Conservation (phyloP, 2,888 invertebrate species). For the Acanthopleura granulata region DNA sequence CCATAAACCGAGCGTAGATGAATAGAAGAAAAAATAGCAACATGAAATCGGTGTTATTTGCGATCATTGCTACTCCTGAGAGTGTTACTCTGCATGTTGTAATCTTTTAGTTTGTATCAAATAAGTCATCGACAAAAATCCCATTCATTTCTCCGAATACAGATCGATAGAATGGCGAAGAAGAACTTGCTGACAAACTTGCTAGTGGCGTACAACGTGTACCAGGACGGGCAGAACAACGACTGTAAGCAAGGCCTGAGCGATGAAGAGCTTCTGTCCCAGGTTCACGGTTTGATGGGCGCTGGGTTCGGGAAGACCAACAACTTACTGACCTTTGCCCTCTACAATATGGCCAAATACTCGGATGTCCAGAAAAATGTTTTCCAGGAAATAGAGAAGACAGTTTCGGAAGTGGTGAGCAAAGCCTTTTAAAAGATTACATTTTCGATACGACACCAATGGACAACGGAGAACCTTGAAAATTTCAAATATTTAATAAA, state of each 20-base stretch:
- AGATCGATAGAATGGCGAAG: constrained; percentile 3
- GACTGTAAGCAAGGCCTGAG: constrained; percentile 20
- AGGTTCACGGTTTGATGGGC: constrained; percentile 27
- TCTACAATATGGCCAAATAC: constrained; percentile 32
- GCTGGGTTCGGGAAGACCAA: constrained; percentile 31
- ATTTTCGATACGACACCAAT: too few relatives aligned
- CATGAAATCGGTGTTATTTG: too few relatives aligned
- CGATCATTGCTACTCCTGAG: too few relatives aligned
- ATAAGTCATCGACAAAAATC: too few relatives aligned
- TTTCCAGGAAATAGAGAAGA: constrained; percentile 23
- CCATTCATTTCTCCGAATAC: neutral
- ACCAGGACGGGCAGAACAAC: constrained; percentile 23
- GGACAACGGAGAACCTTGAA: too few relatives aligned
- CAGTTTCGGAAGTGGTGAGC: neutral
- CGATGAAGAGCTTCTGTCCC: constrained; percentile 22
- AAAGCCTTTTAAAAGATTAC: too few relatives aligned
- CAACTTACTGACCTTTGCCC: constrained; percentile 28
- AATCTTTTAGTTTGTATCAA: too few relatives aligned
- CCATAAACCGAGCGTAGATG: too few relatives aligned
- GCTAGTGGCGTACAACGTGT: neutral
- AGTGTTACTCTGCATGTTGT: too few relatives aligned
- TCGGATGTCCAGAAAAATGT: constrained; percentile 28
- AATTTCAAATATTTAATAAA: too few relatives aligned
- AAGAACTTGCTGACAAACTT: constrained; percentile 17
- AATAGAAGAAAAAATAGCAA: too few relatives aligned